Base-by-base conservation (phyloP, 2,888 invertebrate genomes). In the Aromia moschata region DNA sequence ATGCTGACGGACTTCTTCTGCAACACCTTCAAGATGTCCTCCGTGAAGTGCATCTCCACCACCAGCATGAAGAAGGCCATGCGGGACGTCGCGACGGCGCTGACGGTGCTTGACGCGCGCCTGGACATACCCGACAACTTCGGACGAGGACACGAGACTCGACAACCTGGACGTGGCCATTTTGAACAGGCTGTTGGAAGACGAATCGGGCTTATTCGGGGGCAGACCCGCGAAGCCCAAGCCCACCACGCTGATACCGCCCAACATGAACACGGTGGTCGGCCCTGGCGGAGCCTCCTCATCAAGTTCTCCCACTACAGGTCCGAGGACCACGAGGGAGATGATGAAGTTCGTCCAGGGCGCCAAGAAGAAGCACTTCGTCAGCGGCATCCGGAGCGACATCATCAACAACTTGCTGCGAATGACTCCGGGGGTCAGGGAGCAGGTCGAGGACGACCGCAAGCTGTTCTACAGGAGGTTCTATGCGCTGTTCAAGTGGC, bases 141-240 rank as follows among this genome's bases (percentile, higher is more conserved):
- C 71, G 5, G 43, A 56, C 1, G 30, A 56, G 0, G 52, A 64
- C 30, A 12, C 46, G 0, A 14, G 53, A n/a, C 56, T 77, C 33
- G 74, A 75, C 58, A 36, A 49, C 4, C 30, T 69, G 1, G 77
- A 77, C 46, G 17, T 62, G 11, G 58, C 53, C 4, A 72, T 76
- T 44, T 59, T 74, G 31, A 60, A 41, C 17, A 53, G 44, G 31
- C 40, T 70, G 9, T 25, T 56, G 9, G 53, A 47, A 12, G 4
- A 53, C 38, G 30, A 12, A 31, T 15, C 12, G 33, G 5, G 17
- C 17, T 10, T 18, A 20, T n/a, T 10, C 15, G 31, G n/a, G 11
- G 11, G 14, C 7, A 5, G 2, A n/a, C 10, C 10, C 15, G 11
- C 14, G 11, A 38, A 3, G 46, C 18, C 43, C 7, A 15, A 16